These are phyloP conservation scores for Drosophila mojavensis DNA, from an alignment of 1,140 invertebrate species.

Conservation along the genomic window DNA sequence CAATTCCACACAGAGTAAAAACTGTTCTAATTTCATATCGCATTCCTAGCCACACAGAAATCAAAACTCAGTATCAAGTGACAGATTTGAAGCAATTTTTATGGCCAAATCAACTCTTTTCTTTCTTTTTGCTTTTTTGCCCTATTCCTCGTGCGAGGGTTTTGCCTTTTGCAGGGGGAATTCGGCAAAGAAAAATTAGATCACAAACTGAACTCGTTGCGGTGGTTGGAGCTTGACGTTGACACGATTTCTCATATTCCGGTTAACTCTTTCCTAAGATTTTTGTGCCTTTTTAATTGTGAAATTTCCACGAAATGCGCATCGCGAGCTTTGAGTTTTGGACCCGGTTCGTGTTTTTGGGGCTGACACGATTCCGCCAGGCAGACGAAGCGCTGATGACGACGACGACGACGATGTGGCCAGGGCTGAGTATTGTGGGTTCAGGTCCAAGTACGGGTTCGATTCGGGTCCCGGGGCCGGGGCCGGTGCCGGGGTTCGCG, in stretches of 20 bases:
- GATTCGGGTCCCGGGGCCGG: conserved; percentile 50
- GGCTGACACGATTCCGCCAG: conserved; percentile 69
- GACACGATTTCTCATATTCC: conserved; percentile 75
- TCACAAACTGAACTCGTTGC: conserved; percentile 15
- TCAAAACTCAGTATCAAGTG: conserved; percentile 18
- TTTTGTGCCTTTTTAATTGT: conserved; percentile 76
- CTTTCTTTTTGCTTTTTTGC: background rate
- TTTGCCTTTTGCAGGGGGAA: background rate
- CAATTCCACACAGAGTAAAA: background rate
- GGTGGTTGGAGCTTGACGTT: conserved; percentile 23
- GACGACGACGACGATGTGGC: conserved; percentile 5
- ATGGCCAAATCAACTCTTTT: conserved; percentile 12
- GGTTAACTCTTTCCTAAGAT: conserved; percentile 76
- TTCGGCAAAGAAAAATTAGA: conserved; percentile 39
- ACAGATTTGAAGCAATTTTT: conserved; percentile 13
- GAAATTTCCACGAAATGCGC: conserved; percentile 80
- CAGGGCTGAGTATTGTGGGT: conserved; percentile 17
- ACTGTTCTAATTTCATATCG: background rate
- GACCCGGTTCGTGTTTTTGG: conserved; percentile 65
- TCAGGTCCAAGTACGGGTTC: conserved; percentile 35
- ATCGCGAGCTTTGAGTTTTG: conserved; percentile 54
- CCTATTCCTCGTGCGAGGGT: conserved; percentile 1
- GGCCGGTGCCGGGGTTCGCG: conserved; percentile 16
- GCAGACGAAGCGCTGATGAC: conserved; percentile 22
- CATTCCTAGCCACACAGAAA: conserved; percentile 1